Evolutionary conservation across 2,888 invertebrate species (phyloP).

Genomic region (Metellina segmentata): DNA sequence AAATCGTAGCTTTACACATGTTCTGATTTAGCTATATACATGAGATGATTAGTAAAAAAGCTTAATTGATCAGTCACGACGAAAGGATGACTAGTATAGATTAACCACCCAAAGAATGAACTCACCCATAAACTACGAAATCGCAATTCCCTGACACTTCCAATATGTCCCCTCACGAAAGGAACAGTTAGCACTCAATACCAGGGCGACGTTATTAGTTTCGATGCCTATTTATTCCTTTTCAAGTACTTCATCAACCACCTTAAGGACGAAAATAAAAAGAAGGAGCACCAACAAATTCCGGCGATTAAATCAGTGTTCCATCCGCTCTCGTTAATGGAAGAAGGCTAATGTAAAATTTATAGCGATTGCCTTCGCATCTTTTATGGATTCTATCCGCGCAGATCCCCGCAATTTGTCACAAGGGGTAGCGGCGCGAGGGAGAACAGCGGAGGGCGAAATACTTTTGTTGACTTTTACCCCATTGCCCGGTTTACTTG

Average conservation of each 20-base stretch:
- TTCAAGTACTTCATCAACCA: background rate
- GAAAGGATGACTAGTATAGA: no score
- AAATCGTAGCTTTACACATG: no score
- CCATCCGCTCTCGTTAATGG: conserved; percentile 32
- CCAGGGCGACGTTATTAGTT: no score
- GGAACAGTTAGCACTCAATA: no score
- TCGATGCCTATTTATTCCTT: background rate
- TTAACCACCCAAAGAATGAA: no score
- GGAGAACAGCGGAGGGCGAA: background rate
- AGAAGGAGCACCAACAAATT: background rate
- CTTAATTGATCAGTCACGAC: no score
- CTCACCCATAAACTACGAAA: no score
- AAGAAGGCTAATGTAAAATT: conserved; percentile 51
- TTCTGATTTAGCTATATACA: no score
- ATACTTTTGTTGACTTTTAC: conserved; percentile 50
- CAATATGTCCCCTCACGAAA: no score
- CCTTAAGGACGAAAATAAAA: background rate
- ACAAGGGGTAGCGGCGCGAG: background rate
- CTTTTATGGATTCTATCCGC: conserved; percentile 54
- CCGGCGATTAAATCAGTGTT: conserved; percentile 50
- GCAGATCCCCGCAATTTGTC: conserved; percentile 50
- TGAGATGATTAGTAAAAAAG: no score
- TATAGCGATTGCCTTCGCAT: conserved; percentile 23
- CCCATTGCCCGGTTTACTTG: conserved; percentile 16
- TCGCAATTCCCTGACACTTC: no score